Percentiles rank a stretch among this genome's conserved stretches.
phyloP scores from a whole-genome alignment of 1,140 invertebrate species.

The Thalassaphorura encarpata region DNA sequence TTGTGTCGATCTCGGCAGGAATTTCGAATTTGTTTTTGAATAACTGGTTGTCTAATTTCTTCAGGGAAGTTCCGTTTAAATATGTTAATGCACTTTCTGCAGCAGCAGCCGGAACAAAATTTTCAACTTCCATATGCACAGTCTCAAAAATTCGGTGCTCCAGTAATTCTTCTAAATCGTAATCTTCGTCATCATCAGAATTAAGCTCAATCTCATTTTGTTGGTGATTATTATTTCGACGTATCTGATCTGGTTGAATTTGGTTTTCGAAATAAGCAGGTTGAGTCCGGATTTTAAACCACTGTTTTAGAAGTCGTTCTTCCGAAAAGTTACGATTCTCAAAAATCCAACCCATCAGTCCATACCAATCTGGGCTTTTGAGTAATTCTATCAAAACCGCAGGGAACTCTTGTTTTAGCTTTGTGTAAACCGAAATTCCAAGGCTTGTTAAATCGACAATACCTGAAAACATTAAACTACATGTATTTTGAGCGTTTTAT shows the following conservation, averaged over 20 bases:
- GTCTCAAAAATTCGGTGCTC: slow-evolving; percentile 21
- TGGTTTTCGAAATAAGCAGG: too few species aligned
- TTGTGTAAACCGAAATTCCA: neutral
- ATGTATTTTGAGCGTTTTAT: too few species aligned
- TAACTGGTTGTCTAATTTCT: neutral
- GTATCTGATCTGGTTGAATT: neutral
- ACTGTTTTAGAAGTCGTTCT: neutral
- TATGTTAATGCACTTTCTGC: too few species aligned
- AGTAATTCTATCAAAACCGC: neutral
- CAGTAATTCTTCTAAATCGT: slow-evolving; percentile 26
- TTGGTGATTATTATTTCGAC: neutral
- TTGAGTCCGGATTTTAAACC: slow-evolving; percentile 1
- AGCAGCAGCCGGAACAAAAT: too few species aligned
- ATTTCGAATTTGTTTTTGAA: neutral
- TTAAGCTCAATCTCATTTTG: neutral
- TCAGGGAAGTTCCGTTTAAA: neutral
- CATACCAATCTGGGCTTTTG: neutral
- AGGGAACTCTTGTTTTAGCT: neutral
- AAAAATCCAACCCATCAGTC: neutral
- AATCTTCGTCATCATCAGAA: slow-evolving; percentile 24
- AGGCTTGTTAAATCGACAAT: slow-evolving; percentile 11
- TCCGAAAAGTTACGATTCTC: neutral
- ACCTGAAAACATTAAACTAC: neutral
- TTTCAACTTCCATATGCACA: slow-evolving; percentile 16
- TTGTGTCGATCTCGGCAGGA: neutral